Conservation (phyloP, 2,888 invertebrate genomes). For the Dinocampus coccinellae region DNA sequence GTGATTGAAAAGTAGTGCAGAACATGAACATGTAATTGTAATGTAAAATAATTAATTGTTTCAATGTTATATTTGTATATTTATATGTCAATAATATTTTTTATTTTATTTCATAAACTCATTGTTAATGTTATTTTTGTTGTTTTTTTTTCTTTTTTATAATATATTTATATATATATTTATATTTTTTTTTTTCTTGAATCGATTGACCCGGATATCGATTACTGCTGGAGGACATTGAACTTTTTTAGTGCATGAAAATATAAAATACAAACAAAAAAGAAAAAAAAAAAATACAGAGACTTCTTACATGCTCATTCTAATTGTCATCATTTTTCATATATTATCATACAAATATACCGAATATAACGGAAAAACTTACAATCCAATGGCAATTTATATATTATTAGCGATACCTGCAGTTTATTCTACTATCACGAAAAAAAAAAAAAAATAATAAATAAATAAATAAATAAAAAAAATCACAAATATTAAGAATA, state of each 20-base stretch:
- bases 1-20: neutral
- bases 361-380: constrained; percentile 29
- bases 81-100: neutral
- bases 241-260: neutral
- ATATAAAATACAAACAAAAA: constrained; percentile 11
- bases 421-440: constrained; percentile 10
- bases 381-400: no score
- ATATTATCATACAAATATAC: constrained; percentile 19
- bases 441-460: neutral
- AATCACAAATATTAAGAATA: neutral
- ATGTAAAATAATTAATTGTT: neutral
- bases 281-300: no score
- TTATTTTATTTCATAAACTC: no score
- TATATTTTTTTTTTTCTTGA: neutral
- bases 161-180: no score
- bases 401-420: constrained; percentile 12
- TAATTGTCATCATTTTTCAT: no score
- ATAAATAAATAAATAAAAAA: neutral
- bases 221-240: neutral
- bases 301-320: no score
- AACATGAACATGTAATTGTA: neutral
- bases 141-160: neutral
- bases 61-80: neutral
- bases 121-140: no score
- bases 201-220: constrained; percentile 7